Base-by-base conservation (phyloP, 2,113 vertebrate genomes). In the Semicossyphus pulcher region DNA sequence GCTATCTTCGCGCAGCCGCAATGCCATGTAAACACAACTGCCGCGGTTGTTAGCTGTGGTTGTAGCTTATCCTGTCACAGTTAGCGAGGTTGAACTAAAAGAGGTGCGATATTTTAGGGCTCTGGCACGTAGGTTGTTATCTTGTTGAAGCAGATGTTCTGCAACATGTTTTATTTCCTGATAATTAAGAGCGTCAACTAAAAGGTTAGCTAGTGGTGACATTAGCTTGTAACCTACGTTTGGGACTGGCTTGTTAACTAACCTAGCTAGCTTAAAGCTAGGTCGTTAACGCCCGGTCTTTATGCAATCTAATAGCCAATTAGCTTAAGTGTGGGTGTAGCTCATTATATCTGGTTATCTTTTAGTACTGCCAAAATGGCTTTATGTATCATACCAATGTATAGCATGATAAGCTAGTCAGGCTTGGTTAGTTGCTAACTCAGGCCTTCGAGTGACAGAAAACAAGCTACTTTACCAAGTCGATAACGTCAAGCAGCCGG, bases 21-120 rank as follows among this genome's bases (percentile, higher is more conserved):
- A 26, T 89, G 0, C 1, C 81, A 89, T 94, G 93, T 94, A 93
- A 94, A 94, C 92, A 94, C 69, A 91, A 61, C 76, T 10, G 58
- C 45, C 51, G 80, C 72, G 56, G 53, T 45, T 51, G 61, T 8
- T 44, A 20, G 49, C 34, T 72, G 66, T 81, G 23, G 36, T 16
- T 26, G 16, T 74, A 48, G 51, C 31, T 31, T 23, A 16, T 32
- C 7, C 49, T 68, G n/a, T 41, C 57, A 1, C 23, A 47, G 25
- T 11, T 53, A 32, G 41, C 41, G 59, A 18, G 14, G 9, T 36
- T 26, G 15, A 68, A 54, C 23, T 36, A 7, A 36, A 59, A 12
- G 1, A 64, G 16, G 1, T 1, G 1, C 15, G 1, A 18, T 28
- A 42, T 56, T 20, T 26, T 7, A 28, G 1, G 11, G 21, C 20